Conservation (phyloP, 2,888 invertebrate genomes). For the Chelonus formosanus region DNA sequence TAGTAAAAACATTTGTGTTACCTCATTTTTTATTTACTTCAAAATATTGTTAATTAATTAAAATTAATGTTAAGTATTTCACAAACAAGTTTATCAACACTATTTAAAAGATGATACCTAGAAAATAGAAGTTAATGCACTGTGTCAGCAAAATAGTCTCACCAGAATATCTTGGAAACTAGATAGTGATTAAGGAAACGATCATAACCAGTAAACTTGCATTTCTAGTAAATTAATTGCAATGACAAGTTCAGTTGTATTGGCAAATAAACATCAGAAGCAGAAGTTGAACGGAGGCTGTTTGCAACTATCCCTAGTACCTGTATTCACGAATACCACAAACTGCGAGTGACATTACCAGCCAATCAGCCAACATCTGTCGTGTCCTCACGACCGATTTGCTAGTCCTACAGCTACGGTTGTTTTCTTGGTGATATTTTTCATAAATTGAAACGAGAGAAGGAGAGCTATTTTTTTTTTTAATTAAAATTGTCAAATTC, state of each 20-base stretch:
- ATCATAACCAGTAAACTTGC: conserved; percentile 21
- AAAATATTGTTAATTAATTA: too few species aligned
- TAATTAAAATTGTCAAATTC: neutral
- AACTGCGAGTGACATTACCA: conserved; percentile 26
- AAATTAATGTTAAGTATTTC: too few species aligned
- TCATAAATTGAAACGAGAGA: too few species aligned
- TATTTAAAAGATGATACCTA: too few species aligned
- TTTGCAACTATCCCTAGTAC: conserved; percentile 16
- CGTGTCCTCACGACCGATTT: conserved; percentile 28
- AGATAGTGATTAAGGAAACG: neutral
- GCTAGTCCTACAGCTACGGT: neutral
- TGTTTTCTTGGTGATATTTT: too few species aligned
- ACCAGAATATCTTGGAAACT: too few species aligned
- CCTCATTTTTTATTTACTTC: too few species aligned
- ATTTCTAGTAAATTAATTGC: conserved; percentile 52
- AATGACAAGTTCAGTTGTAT: conserved; percentile 58
- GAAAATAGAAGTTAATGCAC: too few species aligned
- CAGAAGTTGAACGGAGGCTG: conserved; percentile 56
- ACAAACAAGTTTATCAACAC: too few species aligned
- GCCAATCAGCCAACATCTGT: conserved; percentile 27
- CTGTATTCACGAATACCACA: conserved; percentile 25
- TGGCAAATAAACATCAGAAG: conserved; percentile 58
- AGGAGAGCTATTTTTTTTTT: too few species aligned
- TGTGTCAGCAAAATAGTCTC: too few species aligned
- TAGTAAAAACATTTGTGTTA: too few species aligned